These are phyloP conservation scores for Biston betularia DNA, from an alignment of 2,888 invertebrate species.

Conservation along the genomic window DNA sequence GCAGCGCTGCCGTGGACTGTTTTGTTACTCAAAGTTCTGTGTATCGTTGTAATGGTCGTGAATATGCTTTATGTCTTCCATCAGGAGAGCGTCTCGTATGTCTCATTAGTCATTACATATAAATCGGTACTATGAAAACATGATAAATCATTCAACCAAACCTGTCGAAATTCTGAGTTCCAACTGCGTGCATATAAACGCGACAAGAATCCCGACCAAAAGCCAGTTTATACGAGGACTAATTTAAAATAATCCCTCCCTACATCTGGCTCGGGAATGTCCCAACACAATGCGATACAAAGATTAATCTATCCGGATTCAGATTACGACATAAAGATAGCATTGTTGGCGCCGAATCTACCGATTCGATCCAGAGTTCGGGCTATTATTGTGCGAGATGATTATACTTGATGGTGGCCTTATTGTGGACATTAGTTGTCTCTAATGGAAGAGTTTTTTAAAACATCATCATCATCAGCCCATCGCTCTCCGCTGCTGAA, in stretches of 20 bases:
- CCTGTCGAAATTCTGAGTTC: neutral
- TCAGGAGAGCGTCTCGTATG: no score
- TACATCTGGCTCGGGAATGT: constrained; percentile 39
- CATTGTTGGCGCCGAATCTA: constrained; percentile 41
- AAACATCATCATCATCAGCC: no score
- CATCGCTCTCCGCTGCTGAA: no score
- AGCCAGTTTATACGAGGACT: constrained; percentile 19
- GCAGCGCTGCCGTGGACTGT: no score
- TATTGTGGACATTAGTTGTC: constrained; percentile 16
- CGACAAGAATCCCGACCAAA: constrained; percentile 4
- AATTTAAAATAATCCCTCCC: constrained; percentile 47
- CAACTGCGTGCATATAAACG: neutral
- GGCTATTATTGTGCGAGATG: constrained; percentile 42
- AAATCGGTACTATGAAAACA: no score
- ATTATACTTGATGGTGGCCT: constrained; percentile 41
- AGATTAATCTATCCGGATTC: constrained; percentile 59
- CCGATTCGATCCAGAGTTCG: constrained; percentile 40
- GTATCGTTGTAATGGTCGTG: no score
- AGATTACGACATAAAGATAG: constrained; percentile 59
- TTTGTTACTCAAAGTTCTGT: no score
- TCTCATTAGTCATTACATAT: no score
- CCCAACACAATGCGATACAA: constrained; percentile 47
- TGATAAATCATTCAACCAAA: neutral
- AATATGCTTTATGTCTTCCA: no score
- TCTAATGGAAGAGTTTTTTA: constrained; percentile 5